These are phyloP conservation scores for Nothura maculosa DNA, from an alignment of 2,797 vertebrate genomes.

Conservation along the genomic window DNA sequence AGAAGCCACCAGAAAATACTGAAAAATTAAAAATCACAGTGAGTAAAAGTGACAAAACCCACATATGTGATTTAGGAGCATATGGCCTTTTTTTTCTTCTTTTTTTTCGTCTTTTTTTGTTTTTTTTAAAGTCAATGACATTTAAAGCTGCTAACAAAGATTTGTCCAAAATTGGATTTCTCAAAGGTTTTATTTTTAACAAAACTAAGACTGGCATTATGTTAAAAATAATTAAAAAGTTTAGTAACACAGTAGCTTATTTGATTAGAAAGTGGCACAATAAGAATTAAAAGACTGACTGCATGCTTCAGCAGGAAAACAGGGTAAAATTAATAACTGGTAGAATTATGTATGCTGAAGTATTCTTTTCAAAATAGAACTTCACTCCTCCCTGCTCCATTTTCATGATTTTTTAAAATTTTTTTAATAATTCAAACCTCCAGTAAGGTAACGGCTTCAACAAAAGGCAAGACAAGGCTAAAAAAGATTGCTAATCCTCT, in stretches of 20 bases:
- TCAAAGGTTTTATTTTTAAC: neutral
- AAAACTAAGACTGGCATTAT: neutral
- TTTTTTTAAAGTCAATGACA: neutral
- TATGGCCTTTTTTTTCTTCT: neutral
- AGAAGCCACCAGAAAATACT: constrained; percentile 26
- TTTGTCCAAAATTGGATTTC: neutral
- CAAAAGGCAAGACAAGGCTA: neutral
- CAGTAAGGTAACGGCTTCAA: neutral
- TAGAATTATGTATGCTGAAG: neutral
- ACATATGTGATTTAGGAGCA: neutral
- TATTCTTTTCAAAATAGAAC: neutral
- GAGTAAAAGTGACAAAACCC: constrained; percentile 5
- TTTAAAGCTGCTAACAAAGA: constrained; percentile 39
- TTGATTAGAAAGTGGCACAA: neutral
- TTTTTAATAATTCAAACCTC: neutral
- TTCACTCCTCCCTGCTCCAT: neutral
- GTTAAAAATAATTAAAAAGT: neutral
- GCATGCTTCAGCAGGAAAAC: neutral
- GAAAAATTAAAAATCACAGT: constrained; percentile 17
- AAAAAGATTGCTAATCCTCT: neutral
- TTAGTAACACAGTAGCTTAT: neutral
- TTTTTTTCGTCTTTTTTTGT: neutral
- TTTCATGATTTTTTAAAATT: neutral
- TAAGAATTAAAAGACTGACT: neutral
- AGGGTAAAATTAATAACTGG: neutral